Base-by-base conservation (phyloP, 2,888 invertebrate genomes). In the Phlogophora meticulosa region DNA sequence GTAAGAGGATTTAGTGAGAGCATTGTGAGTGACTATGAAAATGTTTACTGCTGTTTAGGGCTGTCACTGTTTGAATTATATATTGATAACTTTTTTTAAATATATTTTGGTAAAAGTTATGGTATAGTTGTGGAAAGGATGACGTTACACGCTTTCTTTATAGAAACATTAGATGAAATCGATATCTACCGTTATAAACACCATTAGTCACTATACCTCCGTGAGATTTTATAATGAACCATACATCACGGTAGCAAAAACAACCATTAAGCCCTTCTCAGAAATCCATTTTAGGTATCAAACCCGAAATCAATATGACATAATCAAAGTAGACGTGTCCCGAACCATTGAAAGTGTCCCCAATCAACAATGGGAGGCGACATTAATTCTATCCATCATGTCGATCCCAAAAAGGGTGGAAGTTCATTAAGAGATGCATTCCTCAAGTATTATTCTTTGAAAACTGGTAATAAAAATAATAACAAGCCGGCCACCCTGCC, bases 401-500 rank as follows among this genome's bases (percentile, higher is more conserved):
- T 91, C 89, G 86, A 89, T 87, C 93, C 93, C 88, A 93, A 95
- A 94, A 95, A 94, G 94, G 95, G 94, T 94, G 92, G 93, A 92
- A 94, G 94, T 95, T 95, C 95, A 95, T 95, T 95, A 95, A 94
- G 94, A 92, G 92, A 93, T 92, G 91, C 94, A 95, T 95, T 94
- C 95, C 95, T 94, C 91, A 88, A 94, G 94, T 94, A 94, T 95
- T 95, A 95, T 95, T 95, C 95, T 95, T 94, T 94, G 93, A 89
- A 94, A 94, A 92, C 92, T 95, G 93, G 94, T 92, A 95, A 95
- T 95, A 95, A 95, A 95, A 95, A 95, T 95, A 95, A 95, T 95
- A 95, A 95, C 94, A 94, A 93, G 93, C 90, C 92, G 95, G 95
- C 95, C 95, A 95, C 95, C 95, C 95, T 95, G 95, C 94, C 94